These are phyloP conservation scores for Eutolmus rufibarbis DNA, from an alignment of 2,888 invertebrate species.

Conservation along the genomic window DNA sequence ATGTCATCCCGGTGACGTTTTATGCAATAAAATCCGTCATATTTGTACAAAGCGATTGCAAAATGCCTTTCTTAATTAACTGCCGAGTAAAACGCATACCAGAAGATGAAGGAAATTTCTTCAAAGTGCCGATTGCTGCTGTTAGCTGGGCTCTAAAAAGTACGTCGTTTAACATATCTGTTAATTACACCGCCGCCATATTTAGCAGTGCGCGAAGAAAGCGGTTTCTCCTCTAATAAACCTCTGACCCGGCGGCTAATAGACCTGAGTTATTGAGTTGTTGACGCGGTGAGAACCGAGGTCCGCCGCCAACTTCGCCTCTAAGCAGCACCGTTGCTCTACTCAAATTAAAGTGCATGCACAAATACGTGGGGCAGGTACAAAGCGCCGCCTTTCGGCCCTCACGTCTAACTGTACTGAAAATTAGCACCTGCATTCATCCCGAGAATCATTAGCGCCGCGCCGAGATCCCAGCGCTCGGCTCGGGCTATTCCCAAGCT, in stretches of 20 bases:
- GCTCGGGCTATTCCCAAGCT: background rate
- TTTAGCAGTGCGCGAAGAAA: background rate
- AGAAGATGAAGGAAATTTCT: background rate
- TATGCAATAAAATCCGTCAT: background rate
- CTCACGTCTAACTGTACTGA: constrained; percentile 22
- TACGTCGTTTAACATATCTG: background rate
- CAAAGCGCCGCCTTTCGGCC: background rate
- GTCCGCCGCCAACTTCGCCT: background rate
- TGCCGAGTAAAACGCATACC: background rate
- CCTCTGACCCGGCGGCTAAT: background rate
- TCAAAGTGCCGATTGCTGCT: background rate
- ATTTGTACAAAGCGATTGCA: background rate
- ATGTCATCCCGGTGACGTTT: background rate
- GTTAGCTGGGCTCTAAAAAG: background rate
- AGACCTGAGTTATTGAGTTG: constrained; percentile 20
- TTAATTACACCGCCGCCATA: background rate
- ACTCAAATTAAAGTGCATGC: constrained; percentile 6
- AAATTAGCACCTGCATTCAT: constrained; percentile 32
- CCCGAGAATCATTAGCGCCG: constrained; percentile 17
- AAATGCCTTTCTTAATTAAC: background rate
- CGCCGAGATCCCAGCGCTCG: background rate
- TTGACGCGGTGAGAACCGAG: constrained; percentile 5
- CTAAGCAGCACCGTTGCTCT: background rate
- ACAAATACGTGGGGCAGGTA: background rate
- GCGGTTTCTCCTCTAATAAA: constrained; percentile 1